Evolutionary conservation across 2,888 invertebrate species (phyloP), one percentile per base, ranked within the genome.

Genomic region (Trimorus sp.): DNA sequence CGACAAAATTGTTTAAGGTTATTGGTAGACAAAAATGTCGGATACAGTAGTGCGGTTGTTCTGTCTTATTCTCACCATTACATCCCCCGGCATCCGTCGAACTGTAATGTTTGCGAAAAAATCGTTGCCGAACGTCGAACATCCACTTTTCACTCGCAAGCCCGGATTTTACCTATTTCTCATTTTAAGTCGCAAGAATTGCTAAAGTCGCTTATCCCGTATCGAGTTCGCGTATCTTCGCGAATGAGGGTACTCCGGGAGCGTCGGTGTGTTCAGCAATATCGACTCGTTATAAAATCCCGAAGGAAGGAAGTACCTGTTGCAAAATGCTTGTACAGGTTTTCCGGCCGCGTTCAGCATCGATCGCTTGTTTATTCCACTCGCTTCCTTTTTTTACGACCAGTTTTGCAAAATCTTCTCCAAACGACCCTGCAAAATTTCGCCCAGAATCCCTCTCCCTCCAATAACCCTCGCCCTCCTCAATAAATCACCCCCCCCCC

Each of bases 201-300:
- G 53, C 65, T 54, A 66, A 79, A 79, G 71, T 73, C 71, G 73
- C 68, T 79, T 79, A 74, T 65, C 76, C 65, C 62, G 62, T 68
- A 78, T 68, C 15, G 74, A 84, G 84, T 84, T 88, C 87, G 84
- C 87, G 85, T 73, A 86, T 85, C 84, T 81, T 81, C 71, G 70
- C 73, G 85, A 87, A 90, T 88, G 88, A 89, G 86, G 90, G 88
- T 84, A 89, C 89, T 90, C 86, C 83, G 82, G 63, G 60, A 84
- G 81, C 70, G 77, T 83, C 83, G 78, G 79, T 86, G 85, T 85
- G 84, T 88, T 90, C 90, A 89, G 89, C 90, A 87, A 84, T 80
- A 85, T 86, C 79, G 76, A 82, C 80, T 90, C 86, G 88, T 89
- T 90, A 89, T 87, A 86, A 82, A 80, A 82, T 81, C 83, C 80